Evolutionary conservation across 2,888 invertebrate genomes (phyloP), one percentile per base, ranked within the genome.

Genomic region (Pandemis corylana): DNA sequence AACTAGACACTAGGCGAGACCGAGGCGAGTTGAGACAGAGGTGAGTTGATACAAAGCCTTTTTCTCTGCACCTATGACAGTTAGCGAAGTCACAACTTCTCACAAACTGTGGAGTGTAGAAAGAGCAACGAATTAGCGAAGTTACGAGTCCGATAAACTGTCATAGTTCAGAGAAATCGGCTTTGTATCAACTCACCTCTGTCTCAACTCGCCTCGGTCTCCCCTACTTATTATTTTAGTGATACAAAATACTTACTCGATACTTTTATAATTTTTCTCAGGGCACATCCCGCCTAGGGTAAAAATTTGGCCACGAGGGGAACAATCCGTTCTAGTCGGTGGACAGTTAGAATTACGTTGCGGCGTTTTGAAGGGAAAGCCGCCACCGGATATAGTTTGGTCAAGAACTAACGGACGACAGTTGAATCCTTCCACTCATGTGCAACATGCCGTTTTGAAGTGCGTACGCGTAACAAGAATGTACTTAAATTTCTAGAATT

Each of bases 331-430:
- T 0, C 88, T 92, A 2, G 89, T 96, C 20, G 97, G 97, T 46
- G 95, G 95, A 70, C 96, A 96, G 75, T 96, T 96, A n/a, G 94
- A 97, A 78, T 95, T 99, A 77, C 97, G 97, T 82, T 99, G 99
- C 88, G 95, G 96, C 68, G 95, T 97, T 0, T 92, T 93, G 0
- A 96, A 96, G 15, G 99, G 99, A 12, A 95, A 96, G 46, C 99
- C 99, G 0, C 87, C 95, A 6, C 99, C 99, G 0, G 95, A 91
- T 0, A 89, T 99, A 6, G 95, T 95, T 9, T 99, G 99, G 99
- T 93, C 95, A 36, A 95, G 98, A 76, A 93, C 95, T 71, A 96
- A 97, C 81, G 96, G 96, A 9, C 90, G 95, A 66, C 51, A 5
- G 51, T 44, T 65, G 36, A 66, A 61, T n/a, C 44, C 51, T 51